These are phyloP conservation scores for Premnoplex brunnescens DNA, from an alignment of 2,797 vertebrate genomes.

Conservation along the genomic window DNA sequence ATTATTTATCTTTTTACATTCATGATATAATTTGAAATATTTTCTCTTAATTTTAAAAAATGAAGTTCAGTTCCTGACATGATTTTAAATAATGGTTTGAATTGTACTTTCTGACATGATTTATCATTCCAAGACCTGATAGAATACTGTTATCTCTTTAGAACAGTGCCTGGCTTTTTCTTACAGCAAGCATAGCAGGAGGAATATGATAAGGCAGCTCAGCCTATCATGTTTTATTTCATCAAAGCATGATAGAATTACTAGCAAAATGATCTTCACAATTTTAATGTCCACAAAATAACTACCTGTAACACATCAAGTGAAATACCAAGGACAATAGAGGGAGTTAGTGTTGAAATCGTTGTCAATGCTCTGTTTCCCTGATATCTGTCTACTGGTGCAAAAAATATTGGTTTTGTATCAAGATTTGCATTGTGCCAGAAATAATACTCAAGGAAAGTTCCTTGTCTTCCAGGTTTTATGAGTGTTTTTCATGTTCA, in stretches of 20 bases:
- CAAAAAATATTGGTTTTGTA: neutral
- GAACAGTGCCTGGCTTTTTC: neutral
- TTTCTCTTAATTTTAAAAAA: conserved; percentile 40
- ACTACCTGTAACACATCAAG: neutral
- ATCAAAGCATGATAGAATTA: neutral
- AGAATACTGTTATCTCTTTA: neutral
- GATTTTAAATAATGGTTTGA: conserved; percentile 32
- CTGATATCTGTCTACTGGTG: neutral
- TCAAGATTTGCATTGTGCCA: neutral
- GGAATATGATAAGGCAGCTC: neutral
- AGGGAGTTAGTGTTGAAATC: neutral
- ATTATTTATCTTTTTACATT: neutral
- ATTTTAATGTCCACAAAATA: neutral
- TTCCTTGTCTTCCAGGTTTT: neutral
- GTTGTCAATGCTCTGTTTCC: neutral
- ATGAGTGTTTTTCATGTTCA: neutral
- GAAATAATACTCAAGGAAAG: neutral
- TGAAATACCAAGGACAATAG: neutral
- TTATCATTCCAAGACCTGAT: neutral
- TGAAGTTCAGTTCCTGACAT: conserved; percentile 13
- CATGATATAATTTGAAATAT: neutral
- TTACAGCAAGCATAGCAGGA: neutral
- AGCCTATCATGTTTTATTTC: conserved; percentile 1
- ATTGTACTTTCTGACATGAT: conserved; percentile 31
- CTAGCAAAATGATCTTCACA: neutral